phyloP scores from a whole-genome alignment of 1,140 invertebrate genomes.

The Pogonus chalceus region DNA sequence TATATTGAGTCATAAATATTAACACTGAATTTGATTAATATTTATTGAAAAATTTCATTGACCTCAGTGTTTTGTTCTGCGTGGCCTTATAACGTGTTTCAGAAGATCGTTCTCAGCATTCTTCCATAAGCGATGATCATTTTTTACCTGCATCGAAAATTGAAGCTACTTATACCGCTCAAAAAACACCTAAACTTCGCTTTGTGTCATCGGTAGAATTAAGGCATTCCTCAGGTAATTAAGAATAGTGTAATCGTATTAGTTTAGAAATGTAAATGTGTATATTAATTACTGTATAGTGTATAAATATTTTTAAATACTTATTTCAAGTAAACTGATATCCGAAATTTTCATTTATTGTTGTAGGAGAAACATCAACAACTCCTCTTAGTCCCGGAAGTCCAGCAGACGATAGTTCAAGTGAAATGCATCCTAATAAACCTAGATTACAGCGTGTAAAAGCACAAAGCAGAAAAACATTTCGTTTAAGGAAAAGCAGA shows the following conservation, averaged over 20 bases:
- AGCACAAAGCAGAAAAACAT: constrained; percentile 88
- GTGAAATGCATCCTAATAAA: constrained; percentile 48
- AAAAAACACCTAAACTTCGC: constrained; percentile 59
- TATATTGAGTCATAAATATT: constrained; percentile 4
- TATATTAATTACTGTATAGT: background rate
- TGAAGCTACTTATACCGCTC: constrained; percentile 42
- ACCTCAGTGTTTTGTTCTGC: constrained; percentile 1
- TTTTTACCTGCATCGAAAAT: constrained; percentile 38
- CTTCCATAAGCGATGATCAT: constrained; percentile 46
- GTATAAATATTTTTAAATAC: background rate
- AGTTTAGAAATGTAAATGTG: background rate
- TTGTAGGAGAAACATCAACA: constrained; percentile 56
- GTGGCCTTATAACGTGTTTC: constrained; percentile 45
- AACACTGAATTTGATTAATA: constrained; percentile 7
- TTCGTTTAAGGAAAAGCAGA: constrained; percentile 73
- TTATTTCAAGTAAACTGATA: background rate
- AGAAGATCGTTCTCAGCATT: constrained; percentile 45
- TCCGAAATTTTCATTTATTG: background rate
- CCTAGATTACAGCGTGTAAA: constrained; percentile 83
- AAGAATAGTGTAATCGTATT: too few species aligned
- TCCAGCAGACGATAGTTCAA: constrained; percentile 55
- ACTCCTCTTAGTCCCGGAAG: constrained; percentile 64
- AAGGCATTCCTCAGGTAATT: constrained; percentile 60
- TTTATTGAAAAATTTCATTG: too few species aligned
- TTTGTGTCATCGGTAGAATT: constrained; percentile 68